phyloP scores from a whole-genome alignment of 2,797 vertebrate genomes.

The Alectoris magna region DNA sequence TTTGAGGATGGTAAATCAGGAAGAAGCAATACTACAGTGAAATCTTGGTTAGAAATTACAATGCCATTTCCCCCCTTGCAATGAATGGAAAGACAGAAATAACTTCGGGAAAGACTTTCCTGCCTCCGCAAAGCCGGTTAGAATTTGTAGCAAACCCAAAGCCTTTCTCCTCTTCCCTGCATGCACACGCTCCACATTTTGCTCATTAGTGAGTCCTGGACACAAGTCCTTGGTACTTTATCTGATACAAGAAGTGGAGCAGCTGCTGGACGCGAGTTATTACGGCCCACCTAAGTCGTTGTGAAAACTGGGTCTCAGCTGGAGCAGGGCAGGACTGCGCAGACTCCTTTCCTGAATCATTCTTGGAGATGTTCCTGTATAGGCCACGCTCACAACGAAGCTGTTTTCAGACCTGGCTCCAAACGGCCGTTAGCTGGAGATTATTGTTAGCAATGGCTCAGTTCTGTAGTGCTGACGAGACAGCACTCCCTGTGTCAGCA shows the following conservation, averaged over 20 bases:
- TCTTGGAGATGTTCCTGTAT: constrained; percentile 37
- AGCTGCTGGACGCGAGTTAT: constrained; percentile 17
- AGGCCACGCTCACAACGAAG: neutral
- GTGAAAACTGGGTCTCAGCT: constrained; percentile 3
- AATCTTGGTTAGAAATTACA: constrained; percentile 40
- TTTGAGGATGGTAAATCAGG: constrained; percentile 64
- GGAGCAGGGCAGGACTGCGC: neutral
- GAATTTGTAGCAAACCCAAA: constrained; percentile 19
- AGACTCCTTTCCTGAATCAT: neutral
- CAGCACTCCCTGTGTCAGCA: neutral
- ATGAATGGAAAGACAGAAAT: constrained; percentile 62
- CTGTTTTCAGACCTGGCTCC: neutral
- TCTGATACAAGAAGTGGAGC: constrained; percentile 25
- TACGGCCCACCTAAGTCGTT: constrained; percentile 61
- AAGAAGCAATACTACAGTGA: constrained; percentile 45
- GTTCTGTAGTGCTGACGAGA: neutral
- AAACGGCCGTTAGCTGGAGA: neutral
- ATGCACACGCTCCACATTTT: neutral
- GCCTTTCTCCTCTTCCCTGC: neutral
- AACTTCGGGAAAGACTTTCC: constrained; percentile 54
- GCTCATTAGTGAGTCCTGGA: neutral
- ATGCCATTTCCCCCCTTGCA: constrained; percentile 40
- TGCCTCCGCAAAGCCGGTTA: constrained; percentile 6
- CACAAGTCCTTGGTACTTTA: neutral
- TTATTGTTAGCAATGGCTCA: neutral